Evolutionary conservation across 2,888 invertebrate species (phyloP).

Genomic region (Drymonia ruficornis): DNA sequence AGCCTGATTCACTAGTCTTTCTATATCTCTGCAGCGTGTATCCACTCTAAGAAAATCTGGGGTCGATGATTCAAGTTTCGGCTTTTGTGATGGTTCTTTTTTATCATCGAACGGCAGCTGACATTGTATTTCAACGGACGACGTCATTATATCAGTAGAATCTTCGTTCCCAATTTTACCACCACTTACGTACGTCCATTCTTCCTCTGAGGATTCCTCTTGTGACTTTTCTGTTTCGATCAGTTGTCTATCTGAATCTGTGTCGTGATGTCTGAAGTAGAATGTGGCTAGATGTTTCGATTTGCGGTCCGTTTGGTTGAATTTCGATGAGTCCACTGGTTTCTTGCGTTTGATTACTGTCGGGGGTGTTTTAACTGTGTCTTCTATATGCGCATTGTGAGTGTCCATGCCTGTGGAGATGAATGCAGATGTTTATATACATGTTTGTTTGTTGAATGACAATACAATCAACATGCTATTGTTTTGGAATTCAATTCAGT

Average conservation of each 20-base stretch:
- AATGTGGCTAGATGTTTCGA: slow-evolving; percentile 93
- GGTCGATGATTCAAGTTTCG: slow-evolving; percentile 69
- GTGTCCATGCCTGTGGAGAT: slow-evolving; percentile 63
- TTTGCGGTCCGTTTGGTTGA: slow-evolving; percentile 89
- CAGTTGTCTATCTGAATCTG: slow-evolving; percentile 91
- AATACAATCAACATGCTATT: slow-evolving; percentile 47
- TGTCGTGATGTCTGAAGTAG: slow-evolving; percentile 94
- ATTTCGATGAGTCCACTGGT: slow-evolving; percentile 85
- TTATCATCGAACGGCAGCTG: slow-evolving; percentile 69
- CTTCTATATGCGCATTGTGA: slow-evolving; percentile 54
- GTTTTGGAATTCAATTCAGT: slow-evolving; percentile 58
- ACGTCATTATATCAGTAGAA: slow-evolving; percentile 80
- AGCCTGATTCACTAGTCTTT: slow-evolving; percentile 91
- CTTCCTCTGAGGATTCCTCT: slow-evolving; percentile 79
- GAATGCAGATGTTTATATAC: slow-evolving; percentile 19
- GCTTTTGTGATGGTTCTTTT: slow-evolving; percentile 64
- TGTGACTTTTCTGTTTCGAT: slow-evolving; percentile 77
- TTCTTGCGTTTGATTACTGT: slow-evolving; percentile 81
- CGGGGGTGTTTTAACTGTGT: slow-evolving; percentile 69
- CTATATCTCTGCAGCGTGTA: slow-evolving; percentile 86
- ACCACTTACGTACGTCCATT: slow-evolving; percentile 88
- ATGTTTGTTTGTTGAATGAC: slow-evolving; percentile 20
- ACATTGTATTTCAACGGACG: slow-evolving; percentile 79
- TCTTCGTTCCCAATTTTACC: slow-evolving; percentile 74
- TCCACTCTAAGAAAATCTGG: slow-evolving; percentile 78